phyloP scores from a whole-genome alignment of 2,797 vertebrate genomes.

The Pangasius krempfi region DNA sequence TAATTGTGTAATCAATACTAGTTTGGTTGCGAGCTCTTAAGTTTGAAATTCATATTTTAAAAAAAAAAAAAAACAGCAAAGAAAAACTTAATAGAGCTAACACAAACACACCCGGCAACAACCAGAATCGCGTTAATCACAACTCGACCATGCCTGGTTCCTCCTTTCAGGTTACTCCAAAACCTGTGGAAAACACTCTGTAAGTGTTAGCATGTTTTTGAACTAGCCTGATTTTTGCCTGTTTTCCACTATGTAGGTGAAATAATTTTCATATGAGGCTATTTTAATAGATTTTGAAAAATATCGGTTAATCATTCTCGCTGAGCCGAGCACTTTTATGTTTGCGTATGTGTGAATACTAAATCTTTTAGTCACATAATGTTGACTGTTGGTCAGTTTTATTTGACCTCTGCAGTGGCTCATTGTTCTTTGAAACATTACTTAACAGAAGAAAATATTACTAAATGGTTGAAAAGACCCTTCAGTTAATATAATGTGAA shows the following conservation, averaged over 20 bases:
- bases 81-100: neutral
- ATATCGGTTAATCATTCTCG: neutral
- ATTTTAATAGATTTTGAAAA: neutral
- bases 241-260: neutral
- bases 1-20: neutral
- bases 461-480: neutral
- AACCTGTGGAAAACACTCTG: neutral
- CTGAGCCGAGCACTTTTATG: neutral
- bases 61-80: neutral
- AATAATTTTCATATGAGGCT: neutral
- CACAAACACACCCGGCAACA: neutral
- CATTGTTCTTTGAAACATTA: neutral
- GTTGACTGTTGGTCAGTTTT: neutral
- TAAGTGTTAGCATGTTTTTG: too few relatives aligned
- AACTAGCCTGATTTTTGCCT: constrained; percentile 3
- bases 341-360: neutral
- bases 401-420: neutral
- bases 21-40: neutral
- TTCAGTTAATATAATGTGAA: neutral
- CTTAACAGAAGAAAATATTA: neutral
- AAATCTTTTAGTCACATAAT: neutral
- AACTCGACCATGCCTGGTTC: neutral
- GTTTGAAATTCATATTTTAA: neutral
- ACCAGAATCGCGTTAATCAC: neutral
- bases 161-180: neutral